These are phyloP conservation scores for Pogonocherus hispidulus DNA, from an alignment of 2,888 invertebrate species.

Conservation along the genomic window DNA sequence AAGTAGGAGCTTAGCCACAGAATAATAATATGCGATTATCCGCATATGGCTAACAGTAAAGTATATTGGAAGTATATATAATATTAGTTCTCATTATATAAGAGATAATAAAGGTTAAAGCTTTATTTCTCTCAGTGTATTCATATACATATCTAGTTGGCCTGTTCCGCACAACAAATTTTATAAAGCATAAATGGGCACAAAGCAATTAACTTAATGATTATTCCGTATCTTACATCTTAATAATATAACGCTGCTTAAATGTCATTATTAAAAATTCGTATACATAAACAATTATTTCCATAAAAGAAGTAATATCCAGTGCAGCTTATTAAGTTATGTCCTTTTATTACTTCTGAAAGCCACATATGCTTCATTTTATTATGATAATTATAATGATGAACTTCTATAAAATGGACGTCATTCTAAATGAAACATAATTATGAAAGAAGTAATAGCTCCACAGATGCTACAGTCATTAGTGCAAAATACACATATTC, in stretches of 20 bases:
- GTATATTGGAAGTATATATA: too few species aligned
- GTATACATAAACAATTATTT: slow-evolving; percentile 20
- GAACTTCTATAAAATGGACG: slow-evolving; percentile 46
- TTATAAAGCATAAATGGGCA: neutral
- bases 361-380: slow-evolving; percentile 55
- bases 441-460: slow-evolving; percentile 46
- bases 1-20: too few species aligned
- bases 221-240: slow-evolving; percentile 3
- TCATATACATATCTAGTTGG: too few species aligned
- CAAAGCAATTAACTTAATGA: neutral
- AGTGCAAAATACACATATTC: slow-evolving; percentile 41
- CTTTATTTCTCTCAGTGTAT: neutral
- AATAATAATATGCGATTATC: too few species aligned
- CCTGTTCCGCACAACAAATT: neutral
- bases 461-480: slow-evolving; percentile 47
- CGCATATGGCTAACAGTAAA: too few species aligned
- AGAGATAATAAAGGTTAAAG: too few species aligned
- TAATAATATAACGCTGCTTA: neutral
- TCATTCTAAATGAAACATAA: slow-evolving; percentile 52
- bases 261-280: slow-evolving; percentile 3
- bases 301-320: slow-evolving; percentile 31
- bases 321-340: slow-evolving; percentile 28
- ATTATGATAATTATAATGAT: slow-evolving; percentile 55
- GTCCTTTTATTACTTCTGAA: slow-evolving; percentile 46
- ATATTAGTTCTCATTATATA: too few species aligned